phyloP scores from a whole-genome alignment of 2,888 invertebrate species.

The Tetramorium bicarinatum region DNA sequence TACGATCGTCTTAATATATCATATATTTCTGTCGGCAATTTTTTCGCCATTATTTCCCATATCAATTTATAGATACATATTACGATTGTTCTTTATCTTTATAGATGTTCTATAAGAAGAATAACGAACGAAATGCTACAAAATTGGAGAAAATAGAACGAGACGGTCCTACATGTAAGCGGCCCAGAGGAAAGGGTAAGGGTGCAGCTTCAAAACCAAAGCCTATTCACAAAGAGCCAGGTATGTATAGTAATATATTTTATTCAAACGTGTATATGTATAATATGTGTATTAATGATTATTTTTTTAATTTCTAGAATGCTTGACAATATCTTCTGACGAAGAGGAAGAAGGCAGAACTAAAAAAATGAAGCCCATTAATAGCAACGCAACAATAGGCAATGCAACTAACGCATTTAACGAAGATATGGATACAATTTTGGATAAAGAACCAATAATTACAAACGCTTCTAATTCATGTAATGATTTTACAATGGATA shows the following conservation, averaged over 20 bases:
- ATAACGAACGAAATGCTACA: slow-evolving; percentile 74
- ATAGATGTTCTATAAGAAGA: slow-evolving; percentile 83
- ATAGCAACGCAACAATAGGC: slow-evolving; percentile 61
- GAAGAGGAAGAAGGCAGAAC: slow-evolving; percentile 84
- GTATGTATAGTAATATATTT: slow-evolving; percentile 77
- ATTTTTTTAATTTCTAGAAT: slow-evolving; percentile 77
- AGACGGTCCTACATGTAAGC: slow-evolving; percentile 74
- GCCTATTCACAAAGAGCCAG: slow-evolving; percentile 84
- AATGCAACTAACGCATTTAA: slow-evolving; percentile 62
- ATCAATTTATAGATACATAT: slow-evolving; percentile 40
- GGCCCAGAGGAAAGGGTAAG: slow-evolving; percentile 76
- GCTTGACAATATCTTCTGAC: slow-evolving; percentile 86
- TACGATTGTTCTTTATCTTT: slow-evolving; percentile 60
- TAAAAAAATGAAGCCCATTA: slow-evolving; percentile 61
- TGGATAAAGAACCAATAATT: slow-evolving; percentile 85
- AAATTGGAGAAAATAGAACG: slow-evolving; percentile 74
- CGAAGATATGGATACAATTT: slow-evolving; percentile 80
- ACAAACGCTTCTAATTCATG: slow-evolving; percentile 77
- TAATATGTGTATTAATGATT: not conserved
- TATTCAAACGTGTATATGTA: not conserved
- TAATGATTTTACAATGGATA: slow-evolving; percentile 54
- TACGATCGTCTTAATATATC: slow-evolving; percentile 42
- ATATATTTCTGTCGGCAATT: slow-evolving; percentile 7
- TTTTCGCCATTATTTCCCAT: slow-evolving; percentile 24
- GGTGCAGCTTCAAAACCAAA: slow-evolving; percentile 73